phyloP scores from a whole-genome alignment of 2,797 vertebrate genomes.

The Lepilemur septentrionalis region DNA sequence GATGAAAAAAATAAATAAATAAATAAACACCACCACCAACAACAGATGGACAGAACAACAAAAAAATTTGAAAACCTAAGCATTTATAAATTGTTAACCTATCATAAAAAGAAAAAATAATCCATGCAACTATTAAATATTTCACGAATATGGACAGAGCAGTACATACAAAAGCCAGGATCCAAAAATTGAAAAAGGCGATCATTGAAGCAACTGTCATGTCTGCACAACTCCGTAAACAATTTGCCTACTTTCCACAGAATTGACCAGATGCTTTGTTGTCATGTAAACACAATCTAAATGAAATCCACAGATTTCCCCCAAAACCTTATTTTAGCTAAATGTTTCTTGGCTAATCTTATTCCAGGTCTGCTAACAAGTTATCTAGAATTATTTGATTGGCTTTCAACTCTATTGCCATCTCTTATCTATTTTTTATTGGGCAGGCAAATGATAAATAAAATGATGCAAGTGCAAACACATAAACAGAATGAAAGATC shows the following conservation, averaged over 20 bases:
- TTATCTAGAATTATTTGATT: conserved; percentile 59
- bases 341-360: conserved; percentile 61
- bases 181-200: conserved; percentile 38
- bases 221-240: conserved; percentile 38
- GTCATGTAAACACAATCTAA: conserved; percentile 66
- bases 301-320: conserved; percentile 59
- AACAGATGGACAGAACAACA: background rate
- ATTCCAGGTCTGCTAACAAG: conserved; percentile 69
- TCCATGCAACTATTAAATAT: conserved; percentile 19
- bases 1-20: background rate
- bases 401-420: conserved; percentile 56
- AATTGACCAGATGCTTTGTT: conserved; percentile 60
- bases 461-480: conserved; percentile 57
- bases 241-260: conserved; percentile 51
- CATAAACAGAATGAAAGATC: conserved; percentile 36
- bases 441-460: conserved; percentile 53
- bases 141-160: background rate
- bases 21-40: background rate
- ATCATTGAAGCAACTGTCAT: conserved; percentile 35
- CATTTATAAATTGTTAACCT: conserved; percentile 30
- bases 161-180: background rate
- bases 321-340: conserved; percentile 43
- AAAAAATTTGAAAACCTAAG: background rate
- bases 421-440: conserved; percentile 54
- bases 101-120: conserved; percentile 9